A percentile compares a stretch with the other conserved stretches of the same genome.
Conservation (phyloP, 1,140 invertebrate genomes). For the Lutraria rhynchaena region DNA sequence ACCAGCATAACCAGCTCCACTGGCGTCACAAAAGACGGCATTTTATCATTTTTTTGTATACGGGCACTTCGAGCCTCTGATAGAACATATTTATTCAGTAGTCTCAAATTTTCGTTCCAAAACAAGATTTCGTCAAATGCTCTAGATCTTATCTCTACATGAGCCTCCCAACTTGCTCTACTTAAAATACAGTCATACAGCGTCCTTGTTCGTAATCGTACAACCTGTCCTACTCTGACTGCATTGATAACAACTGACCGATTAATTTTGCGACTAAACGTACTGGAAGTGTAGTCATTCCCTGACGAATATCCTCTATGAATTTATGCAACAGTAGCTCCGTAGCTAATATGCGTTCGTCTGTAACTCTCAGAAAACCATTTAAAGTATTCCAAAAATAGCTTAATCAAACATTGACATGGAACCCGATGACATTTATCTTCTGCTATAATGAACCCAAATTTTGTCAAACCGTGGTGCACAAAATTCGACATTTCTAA, state of each 20-base stretch:
- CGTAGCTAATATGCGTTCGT: background rate
- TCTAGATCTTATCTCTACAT: background rate
- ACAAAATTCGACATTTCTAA: background rate
- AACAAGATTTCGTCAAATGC: background rate
- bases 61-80: too few species aligned
- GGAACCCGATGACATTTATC: conserved; percentile 3
- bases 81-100: too few species aligned
- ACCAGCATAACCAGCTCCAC: too few species aligned
- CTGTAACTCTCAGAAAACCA: background rate
- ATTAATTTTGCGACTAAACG: background rate
- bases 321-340: background rate
- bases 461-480: background rate
- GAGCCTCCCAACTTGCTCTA: background rate
- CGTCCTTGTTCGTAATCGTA: background rate
- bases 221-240: background rate
- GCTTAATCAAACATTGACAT: background rate
- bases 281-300: background rate
- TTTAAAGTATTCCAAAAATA: background rate
- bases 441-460: conserved; percentile 27
- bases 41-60: too few species aligned
- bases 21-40: too few species aligned
- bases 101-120: conserved; percentile 9
- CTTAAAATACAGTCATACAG: background rate
- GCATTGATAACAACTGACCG: background rate
- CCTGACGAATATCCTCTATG: background rate